Conservation (phyloP, 2,888 invertebrate species). For the Cepaea hortensis region DNA sequence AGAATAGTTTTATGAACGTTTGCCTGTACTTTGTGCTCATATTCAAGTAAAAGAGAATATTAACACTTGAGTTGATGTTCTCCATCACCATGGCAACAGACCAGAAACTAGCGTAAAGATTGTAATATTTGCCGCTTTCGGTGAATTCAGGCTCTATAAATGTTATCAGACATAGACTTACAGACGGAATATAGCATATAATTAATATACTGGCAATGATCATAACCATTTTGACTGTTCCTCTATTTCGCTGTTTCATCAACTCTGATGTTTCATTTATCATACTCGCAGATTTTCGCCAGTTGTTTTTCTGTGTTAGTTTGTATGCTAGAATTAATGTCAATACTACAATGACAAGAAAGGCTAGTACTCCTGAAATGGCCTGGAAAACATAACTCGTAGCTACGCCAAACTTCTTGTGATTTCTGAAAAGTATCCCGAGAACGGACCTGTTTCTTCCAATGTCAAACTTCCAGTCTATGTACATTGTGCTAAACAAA, state of each 20-base stretch:
- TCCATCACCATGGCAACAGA: slow-evolving; percentile 24
- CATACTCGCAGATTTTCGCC: slow-evolving; percentile 15
- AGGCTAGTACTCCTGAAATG: slow-evolving; percentile 1
- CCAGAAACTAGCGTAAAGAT: slow-evolving; percentile 23
- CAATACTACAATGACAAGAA: slow-evolving; percentile 13
- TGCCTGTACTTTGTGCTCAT: slow-evolving; percentile 36
- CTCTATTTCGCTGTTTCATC: slow-evolving; percentile 2
- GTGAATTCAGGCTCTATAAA: not conserved
- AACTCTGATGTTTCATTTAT: not conserved
- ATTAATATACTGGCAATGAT: slow-evolving; percentile 17
- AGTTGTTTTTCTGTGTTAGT: slow-evolving; percentile 35
- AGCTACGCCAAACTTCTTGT: slow-evolving; percentile 31
- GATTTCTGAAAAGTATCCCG: slow-evolving; percentile 10
- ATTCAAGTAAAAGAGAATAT: not conserved
- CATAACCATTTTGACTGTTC: not conserved
- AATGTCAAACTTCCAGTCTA: slow-evolving; percentile 40
- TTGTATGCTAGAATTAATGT: slow-evolving; percentile 11
- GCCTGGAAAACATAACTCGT: slow-evolving; percentile 34
- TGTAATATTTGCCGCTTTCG: slow-evolving; percentile 16
- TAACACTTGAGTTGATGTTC: slow-evolving; percentile 28
- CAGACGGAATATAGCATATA: slow-evolving; percentile 26
- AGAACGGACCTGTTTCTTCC: slow-evolving; percentile 43
- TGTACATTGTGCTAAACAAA: slow-evolving; percentile 16
- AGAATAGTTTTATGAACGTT: not conserved
- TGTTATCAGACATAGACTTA: slow-evolving; percentile 15